Conservation (phyloP, 1,140 invertebrate genomes). For the Ooceraea biroi region DNA sequence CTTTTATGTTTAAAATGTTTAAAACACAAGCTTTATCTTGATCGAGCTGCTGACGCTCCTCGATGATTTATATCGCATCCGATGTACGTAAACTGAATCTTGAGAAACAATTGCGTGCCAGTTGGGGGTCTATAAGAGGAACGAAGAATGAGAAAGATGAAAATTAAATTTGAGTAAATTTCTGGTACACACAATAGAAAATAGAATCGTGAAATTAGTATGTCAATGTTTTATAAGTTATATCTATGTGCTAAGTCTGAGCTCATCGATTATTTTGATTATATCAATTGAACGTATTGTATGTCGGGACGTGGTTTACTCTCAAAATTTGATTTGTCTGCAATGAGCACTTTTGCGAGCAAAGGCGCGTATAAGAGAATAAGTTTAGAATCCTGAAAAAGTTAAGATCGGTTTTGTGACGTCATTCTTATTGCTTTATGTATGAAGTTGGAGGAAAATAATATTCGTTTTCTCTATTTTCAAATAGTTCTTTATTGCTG, state of each 20-base stretch:
- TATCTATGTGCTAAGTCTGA: background rate
- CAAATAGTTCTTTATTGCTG: slow-evolving; percentile 19
- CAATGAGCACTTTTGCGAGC: slow-evolving; percentile 20
- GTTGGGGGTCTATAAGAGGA: too few species aligned
- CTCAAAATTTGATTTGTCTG: slow-evolving; percentile 22
- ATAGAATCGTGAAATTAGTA: background rate
- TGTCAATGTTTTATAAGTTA: background rate
- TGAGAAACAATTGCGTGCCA: too few species aligned
- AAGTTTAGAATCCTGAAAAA: background rate
- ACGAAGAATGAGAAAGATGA: background rate
- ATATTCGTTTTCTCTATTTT: slow-evolving; percentile 11
- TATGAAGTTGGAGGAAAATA: background rate
- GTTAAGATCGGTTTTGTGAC: background rate
- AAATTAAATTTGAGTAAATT: background rate
- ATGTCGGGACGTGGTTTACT: slow-evolving; percentile 7
- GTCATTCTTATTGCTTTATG: background rate
- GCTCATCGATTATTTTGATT: background rate
- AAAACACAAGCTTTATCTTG: background rate
- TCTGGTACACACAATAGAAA: too few species aligned
- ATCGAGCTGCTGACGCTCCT: background rate
- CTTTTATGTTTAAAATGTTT: background rate
- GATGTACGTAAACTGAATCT: too few species aligned
- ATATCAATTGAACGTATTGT: background rate
- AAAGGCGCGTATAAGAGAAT: background rate
- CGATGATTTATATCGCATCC: too few species aligned